Percentiles rank a stretch among this genome's conserved stretches.
Conservation (phyloP, 2,113 vertebrate species). For the Nycticryphes semicollaris region DNA sequence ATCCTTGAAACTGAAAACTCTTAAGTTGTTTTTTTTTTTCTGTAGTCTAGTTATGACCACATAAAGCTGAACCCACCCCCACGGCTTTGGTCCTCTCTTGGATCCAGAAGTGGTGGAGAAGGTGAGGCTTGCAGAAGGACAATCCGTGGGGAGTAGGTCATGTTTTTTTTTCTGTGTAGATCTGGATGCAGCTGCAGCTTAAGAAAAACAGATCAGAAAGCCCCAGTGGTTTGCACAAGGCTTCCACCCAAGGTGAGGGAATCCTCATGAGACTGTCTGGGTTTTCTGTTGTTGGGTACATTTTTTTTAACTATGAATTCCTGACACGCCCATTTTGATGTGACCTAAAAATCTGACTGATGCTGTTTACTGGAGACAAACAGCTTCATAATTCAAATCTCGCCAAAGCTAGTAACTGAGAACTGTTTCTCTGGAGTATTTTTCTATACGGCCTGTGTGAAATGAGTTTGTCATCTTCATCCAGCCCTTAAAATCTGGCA, state of each 20-base stretch:
- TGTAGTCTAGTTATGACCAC: neutral
- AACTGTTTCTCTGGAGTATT: neutral
- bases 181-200: conserved; percentile 43
- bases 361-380: neutral
- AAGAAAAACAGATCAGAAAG: conserved; percentile 27
- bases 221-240: neutral
- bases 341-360: neutral
- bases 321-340: neutral
- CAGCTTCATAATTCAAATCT: conserved; percentile 1
- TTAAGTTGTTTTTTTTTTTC: neutral
- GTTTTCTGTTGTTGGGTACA: neutral
- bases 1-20: neutral
- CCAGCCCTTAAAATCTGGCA: neutral
- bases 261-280: neutral
- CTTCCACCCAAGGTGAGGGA: conserved; percentile 39
- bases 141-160: neutral
- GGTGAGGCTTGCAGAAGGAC: neutral
- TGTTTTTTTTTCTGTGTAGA: neutral
- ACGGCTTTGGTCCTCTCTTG: neutral
- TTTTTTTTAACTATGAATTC: neutral
- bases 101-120: neutral
- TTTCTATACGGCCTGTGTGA: neutral
- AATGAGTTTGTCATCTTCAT: neutral
- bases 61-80: neutral
- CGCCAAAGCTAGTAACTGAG: neutral